These are phyloP conservation scores for Anguilla obscura DNA, from an alignment of 2,797 vertebrate species.

Conservation along the genomic window DNA sequence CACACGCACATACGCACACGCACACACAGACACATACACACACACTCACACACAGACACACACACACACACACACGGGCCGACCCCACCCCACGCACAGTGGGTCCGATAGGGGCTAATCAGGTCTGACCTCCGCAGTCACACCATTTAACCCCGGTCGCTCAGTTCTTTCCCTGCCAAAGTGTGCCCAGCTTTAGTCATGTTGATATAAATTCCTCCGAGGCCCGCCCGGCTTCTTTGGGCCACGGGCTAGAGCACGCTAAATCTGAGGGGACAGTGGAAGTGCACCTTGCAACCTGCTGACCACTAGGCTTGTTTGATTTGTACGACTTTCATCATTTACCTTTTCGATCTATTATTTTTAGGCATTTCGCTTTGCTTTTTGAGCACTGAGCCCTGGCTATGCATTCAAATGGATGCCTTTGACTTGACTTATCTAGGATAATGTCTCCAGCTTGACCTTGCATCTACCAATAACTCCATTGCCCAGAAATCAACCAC, in stretches of 20 bases:
- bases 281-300: too few relatives aligned
- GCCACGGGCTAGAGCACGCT: background rate
- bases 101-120: slow-evolving; percentile 69
- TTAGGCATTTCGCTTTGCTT: background rate
- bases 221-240: background rate
- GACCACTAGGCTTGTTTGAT: too few relatives aligned
- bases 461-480: slow-evolving; percentile 33
- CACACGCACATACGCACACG: slow-evolving; percentile 14
- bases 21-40: background rate
- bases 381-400: slow-evolving; percentile 36
- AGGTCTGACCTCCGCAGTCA: slow-evolving; percentile 63
- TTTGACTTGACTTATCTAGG: slow-evolving; percentile 9
- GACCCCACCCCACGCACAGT: slow-evolving; percentile 30
- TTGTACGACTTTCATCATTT: background rate
- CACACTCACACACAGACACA: slow-evolving; percentile 5
- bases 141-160: slow-evolving; percentile 66
- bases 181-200: slow-evolving; percentile 31
- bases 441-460: background rate
- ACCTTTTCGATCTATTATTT: background rate
- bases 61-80: slow-evolving; percentile 24
- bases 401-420: slow-evolving; percentile 24
- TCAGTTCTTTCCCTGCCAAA: slow-evolving; percentile 63
- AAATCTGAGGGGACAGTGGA: background rate
- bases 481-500: slow-evolving; percentile 46
- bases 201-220: slow-evolving; percentile 27